phyloP scores from a whole-genome alignment of 2,797 vertebrate genomes.

The Cetoscarus ocellatus region DNA sequence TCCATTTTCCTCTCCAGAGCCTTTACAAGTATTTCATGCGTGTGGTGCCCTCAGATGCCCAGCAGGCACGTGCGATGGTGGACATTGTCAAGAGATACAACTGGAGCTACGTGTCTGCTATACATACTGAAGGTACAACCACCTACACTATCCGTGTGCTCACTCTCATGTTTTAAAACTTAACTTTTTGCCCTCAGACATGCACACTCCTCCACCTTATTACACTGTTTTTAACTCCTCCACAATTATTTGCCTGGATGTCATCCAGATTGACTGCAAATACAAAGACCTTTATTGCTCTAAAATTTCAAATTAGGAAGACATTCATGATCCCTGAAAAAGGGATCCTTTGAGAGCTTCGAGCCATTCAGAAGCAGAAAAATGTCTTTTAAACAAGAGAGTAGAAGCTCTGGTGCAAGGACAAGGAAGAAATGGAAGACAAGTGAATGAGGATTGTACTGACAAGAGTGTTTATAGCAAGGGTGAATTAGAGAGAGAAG shows the following conservation, averaged over 20 bases:
- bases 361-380: not conserved
- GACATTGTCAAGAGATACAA: constrained; percentile 99
- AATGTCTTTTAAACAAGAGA: not conserved
- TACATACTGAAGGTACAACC: constrained; percentile 95
- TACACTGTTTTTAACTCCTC: not conserved
- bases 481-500: constrained; percentile 9
- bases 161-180: constrained; percentile 7
- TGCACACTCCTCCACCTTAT: not conserved
- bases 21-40: constrained; percentile 93
- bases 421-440: constrained; percentile 18
- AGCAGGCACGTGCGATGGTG: constrained; percentile 98
- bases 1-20: constrained; percentile 62
- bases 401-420: constrained; percentile 18
- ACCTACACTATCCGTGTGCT: constrained; percentile 14
- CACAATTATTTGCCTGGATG: constrained; percentile 15
- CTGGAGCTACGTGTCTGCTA: constrained; percentile 99
- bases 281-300: not conserved
- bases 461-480: not conserved
- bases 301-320: constrained; percentile 5
- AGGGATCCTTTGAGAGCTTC: not conserved
- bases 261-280: constrained; percentile 3
- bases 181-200: constrained; percentile 11
- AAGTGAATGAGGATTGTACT: not conserved
- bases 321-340: constrained; percentile 12
- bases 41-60: constrained; percentile 97